Percentiles rank a stretch among this genome's conserved stretches.
These are phyloP conservation scores for Schizotus pectinicornis DNA, from an alignment of 2,888 invertebrate genomes.

Conservation along the genomic window DNA sequence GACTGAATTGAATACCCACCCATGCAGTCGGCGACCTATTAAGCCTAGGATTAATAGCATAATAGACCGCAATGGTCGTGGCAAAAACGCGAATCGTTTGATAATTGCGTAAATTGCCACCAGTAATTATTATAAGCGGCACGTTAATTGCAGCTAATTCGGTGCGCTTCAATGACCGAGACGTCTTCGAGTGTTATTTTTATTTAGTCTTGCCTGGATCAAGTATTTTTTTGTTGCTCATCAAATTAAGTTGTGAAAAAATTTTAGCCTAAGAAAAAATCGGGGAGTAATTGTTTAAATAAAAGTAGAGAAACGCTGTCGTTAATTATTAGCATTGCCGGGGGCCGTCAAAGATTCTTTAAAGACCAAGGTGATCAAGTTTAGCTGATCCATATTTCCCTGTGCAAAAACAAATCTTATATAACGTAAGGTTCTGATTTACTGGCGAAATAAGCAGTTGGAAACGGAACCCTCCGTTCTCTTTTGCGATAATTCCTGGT, in stretches of 20 bases:
- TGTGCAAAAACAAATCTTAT: slow-evolving; percentile 1
- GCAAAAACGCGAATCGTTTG: too few relatives aligned
- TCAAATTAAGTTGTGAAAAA: background rate
- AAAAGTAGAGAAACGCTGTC: background rate
- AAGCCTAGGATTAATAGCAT: too few relatives aligned
- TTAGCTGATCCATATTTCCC: slow-evolving; percentile 23
- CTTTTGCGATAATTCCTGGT: background rate
- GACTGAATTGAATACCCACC: background rate
- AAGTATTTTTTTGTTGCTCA: too few relatives aligned
- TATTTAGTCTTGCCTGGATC: too few relatives aligned
- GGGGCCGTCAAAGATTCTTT: slow-evolving; percentile 20
- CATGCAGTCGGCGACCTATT: background rate
- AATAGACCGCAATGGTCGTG: too few relatives aligned
- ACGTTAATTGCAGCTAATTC: too few relatives aligned
- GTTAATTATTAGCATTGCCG: slow-evolving; percentile 2
- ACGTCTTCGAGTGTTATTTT: too few relatives aligned
- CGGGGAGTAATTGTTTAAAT: background rate
- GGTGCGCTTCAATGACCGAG: too few relatives aligned
- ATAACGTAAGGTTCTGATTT: background rate
- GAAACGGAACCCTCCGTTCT: background rate
- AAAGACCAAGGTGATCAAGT: slow-evolving; percentile 29
- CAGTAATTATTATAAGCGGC: too few relatives aligned
- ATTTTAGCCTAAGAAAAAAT: background rate
- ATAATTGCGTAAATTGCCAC: too few relatives aligned
- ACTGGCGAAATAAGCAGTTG: background rate